Evolutionary conservation across 2,888 invertebrate genomes (phyloP).

Genomic region (Erpobdella octoculata): DNA sequence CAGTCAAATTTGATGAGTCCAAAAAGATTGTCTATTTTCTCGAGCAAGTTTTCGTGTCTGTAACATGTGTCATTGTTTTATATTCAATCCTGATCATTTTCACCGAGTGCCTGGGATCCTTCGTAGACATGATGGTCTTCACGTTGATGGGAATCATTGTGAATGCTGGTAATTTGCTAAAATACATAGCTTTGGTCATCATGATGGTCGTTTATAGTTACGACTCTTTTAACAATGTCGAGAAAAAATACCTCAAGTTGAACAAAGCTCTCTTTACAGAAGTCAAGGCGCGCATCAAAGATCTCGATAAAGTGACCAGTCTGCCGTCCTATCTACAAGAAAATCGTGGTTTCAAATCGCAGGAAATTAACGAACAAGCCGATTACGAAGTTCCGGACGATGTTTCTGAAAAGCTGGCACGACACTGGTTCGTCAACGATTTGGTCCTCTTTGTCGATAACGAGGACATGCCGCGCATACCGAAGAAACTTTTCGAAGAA

Average conservation of each 20-base stretch:
- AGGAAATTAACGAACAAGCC: slow-evolving; percentile 38
- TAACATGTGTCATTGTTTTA: slow-evolving; percentile 34
- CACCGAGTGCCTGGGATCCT: slow-evolving; percentile 38
- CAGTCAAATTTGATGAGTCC: slow-evolving; percentile 16
- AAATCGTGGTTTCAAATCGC: slow-evolving; percentile 41
- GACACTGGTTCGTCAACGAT: slow-evolving; percentile 47
- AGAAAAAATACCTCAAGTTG: slow-evolving; percentile 48
- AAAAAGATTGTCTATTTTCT: slow-evolving; percentile 13
- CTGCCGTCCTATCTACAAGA: slow-evolving; percentile 41
- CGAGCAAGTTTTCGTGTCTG: slow-evolving; percentile 29
- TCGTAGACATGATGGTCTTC: slow-evolving; percentile 37
- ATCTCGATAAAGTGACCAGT: slow-evolving; percentile 38
- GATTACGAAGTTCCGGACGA: slow-evolving; percentile 38
- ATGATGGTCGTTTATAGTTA: slow-evolving; percentile 51
- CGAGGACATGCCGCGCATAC: slow-evolving; percentile 49
- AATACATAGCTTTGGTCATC: slow-evolving; percentile 48
- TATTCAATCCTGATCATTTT: slow-evolving; percentile 38
- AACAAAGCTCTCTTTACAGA: slow-evolving; percentile 47
- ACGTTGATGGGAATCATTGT: slow-evolving; percentile 52
- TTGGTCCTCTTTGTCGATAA: slow-evolving; percentile 48
- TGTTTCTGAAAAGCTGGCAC: slow-evolving; percentile 30
- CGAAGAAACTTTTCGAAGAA: slow-evolving; percentile 46
- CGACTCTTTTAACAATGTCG: slow-evolving; percentile 50
- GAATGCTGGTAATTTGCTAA: slow-evolving; percentile 47
- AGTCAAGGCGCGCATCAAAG: slow-evolving; percentile 47